A percentile compares a stretch with the other conserved stretches of the same genome.
Evolutionary conservation across 2,113 vertebrate genomes (phyloP).

Genomic region (Misgurnus mizolepis): DNA sequence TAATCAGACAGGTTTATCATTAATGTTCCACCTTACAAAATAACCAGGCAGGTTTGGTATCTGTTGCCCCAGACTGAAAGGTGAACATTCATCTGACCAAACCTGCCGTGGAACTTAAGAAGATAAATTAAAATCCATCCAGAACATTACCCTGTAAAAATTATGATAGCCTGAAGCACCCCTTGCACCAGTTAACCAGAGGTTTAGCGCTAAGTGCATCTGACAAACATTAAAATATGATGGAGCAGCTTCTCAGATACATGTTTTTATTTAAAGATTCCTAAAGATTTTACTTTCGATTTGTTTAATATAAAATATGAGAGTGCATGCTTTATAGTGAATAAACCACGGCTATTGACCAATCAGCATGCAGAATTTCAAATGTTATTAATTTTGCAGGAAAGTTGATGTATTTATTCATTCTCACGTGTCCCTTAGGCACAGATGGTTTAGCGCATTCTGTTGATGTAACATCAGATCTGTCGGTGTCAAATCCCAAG

Average conservation of each 20-base stretch:
- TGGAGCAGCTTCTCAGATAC: not conserved
- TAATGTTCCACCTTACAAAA: constrained; percentile 11
- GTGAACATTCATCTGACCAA: constrained; percentile 25
- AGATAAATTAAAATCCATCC: constrained; percentile 34
- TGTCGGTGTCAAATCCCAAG: constrained; percentile 24
- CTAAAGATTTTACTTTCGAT: not conserved
- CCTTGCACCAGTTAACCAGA: not conserved
- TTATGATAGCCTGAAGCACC: not conserved
- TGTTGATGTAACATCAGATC: not conserved
- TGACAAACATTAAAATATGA: not conserved
- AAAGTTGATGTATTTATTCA: not conserved
- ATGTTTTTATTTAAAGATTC: not conserved
- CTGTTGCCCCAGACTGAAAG: constrained; percentile 28
- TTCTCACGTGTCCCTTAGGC: not conserved
- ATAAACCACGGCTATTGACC: too few species aligned
- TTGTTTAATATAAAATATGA: not conserved
- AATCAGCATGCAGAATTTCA: too few species aligned
- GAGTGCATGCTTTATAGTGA: too few species aligned
- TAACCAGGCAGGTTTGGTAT: not conserved
- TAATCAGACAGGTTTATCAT: constrained; percentile 9
- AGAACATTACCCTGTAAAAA: constrained; percentile 18
- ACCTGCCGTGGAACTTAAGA: not conserved
- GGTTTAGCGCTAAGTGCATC: constrained; percentile 12
- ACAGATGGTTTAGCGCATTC: constrained; percentile 29
- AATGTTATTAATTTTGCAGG: not conserved